Percentiles rank a stretch among this genome's conserved stretches.
Evolutionary conservation across 1,140 invertebrate genomes (phyloP).

Genomic region (Magallana angulata): DNA sequence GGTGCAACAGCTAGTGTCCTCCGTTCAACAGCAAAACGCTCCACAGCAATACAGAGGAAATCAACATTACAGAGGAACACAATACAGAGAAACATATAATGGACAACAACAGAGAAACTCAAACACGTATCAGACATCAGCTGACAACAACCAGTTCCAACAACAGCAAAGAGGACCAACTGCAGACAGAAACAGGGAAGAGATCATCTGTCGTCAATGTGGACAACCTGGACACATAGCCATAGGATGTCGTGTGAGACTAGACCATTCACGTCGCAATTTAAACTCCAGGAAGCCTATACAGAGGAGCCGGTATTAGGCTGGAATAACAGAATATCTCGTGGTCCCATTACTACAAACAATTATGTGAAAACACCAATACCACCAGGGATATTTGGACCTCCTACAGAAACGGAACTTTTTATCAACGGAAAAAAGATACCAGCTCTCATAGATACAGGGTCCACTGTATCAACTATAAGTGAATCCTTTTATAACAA

Average conservation of each 20-base stretch:
- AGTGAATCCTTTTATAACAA: constrained; percentile 44
- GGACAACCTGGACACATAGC: constrained; percentile 47
- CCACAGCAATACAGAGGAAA: not conserved
- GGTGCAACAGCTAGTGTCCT: constrained; percentile 37
- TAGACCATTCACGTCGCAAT: constrained; percentile 43
- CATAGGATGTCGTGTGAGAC: constrained; percentile 46
- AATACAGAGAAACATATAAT: not conserved
- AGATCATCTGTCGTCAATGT: constrained; percentile 47
- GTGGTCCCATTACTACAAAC: constrained; percentile 13
- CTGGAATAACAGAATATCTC: not conserved
- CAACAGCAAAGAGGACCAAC: not conserved
- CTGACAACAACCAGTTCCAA: not conserved
- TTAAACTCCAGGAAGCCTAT: constrained; percentile 55
- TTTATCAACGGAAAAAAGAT: constrained; percentile 23
- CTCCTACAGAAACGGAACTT: constrained; percentile 39
- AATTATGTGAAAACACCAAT: constrained; percentile 10
- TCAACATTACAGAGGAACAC: not conserved
- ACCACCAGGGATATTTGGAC: constrained; percentile 43
- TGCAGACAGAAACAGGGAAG: not conserved
- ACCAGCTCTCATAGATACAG: constrained; percentile 48
- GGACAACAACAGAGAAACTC: not conserved
- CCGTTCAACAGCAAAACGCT: not conserved
- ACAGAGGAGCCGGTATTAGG: constrained; percentile 46
- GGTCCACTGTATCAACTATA: constrained; percentile 43
- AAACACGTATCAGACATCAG: not conserved